These are phyloP conservation scores for Promerops cafer DNA, from an alignment of 2,113 vertebrate species.

Conservation along the genomic window DNA sequence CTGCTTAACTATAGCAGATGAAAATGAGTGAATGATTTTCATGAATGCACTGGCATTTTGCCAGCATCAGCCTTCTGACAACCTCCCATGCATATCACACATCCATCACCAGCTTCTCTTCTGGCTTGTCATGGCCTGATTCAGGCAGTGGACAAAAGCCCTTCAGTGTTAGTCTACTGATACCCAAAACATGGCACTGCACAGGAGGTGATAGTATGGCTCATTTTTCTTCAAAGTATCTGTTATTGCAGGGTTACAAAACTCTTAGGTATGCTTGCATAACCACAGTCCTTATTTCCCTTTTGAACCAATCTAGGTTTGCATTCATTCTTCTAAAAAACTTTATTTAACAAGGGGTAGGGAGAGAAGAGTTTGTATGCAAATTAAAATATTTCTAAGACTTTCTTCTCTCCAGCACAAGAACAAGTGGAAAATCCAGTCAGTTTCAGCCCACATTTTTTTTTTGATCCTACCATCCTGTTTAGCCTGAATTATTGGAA, in stretches of 20 bases:
- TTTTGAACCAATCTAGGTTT: neutral
- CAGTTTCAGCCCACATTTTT: neutral
- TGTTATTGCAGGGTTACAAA: neutral
- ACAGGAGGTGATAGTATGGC: neutral
- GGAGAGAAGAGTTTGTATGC: neutral
- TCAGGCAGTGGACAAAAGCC: neutral
- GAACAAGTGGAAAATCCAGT: neutral
- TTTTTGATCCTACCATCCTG: neutral
- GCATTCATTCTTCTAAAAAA: neutral
- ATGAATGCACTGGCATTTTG: fast-evolving
- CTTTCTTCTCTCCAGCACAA: neutral
- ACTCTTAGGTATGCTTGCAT: neutral
- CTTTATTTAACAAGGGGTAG: neutral
- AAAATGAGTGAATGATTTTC: neutral
- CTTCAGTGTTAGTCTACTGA: neutral
- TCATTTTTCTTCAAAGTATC: neutral
- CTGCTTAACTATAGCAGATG: neutral
- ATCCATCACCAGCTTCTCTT: neutral
- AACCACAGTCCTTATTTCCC: neutral
- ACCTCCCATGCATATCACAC: neutral
- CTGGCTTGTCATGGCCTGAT: neutral
- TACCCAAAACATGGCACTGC: neutral
- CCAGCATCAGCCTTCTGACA: neutral
- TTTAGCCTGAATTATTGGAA: neutral
- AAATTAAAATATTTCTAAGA: neutral